Base-by-base conservation (phyloP, 2,888 invertebrate genomes). In the Crossocerus cetratus region DNA sequence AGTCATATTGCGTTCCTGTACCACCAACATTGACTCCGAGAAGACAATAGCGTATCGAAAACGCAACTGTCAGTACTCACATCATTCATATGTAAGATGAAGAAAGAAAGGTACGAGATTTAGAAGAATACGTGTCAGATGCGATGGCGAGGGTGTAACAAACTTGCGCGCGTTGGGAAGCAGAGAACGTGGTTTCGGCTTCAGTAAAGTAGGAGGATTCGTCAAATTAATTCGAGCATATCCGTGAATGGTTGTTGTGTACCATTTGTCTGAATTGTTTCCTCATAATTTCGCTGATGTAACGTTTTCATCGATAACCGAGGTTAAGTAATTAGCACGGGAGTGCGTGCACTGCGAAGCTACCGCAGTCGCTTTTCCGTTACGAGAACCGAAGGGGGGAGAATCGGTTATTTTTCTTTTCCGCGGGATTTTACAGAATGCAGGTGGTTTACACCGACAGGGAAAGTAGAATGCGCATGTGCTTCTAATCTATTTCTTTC, bases 371-470 rank as follows among this genome's bases (percentile, higher is more conserved):
- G 62, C 68, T 54, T 49, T 63, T 44, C 43, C 63, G 42, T 61
- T 63, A 44, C 43, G 44, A 18, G 21, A 45, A 49, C 64, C 49
- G n/a, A 16, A n/a, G 64, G 60, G 55, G 18, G 42, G 32, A 20
- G 57, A 4, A 49, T 22, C 65, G 60, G 55, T 57, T 75, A 22
- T 53, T 55, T 67, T 74, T 65, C 61, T 60, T 70, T 72, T 74
- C 43, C 60, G 53, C 68, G 65, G 65, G 22, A 67, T 55, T 55
- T 54, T 64, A 21, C 61, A 60, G 66, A 69, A 66, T 58, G 55
- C 57, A 67, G 56, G 56, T 32, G 32, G 55, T 22, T 63, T 49
- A 49, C 49, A 49, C 49, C 16, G 16, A 49, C 49, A 16, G 4
- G 49, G 59, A 73, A 69, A 68, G 58, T 72, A 49, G 64, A 45